Evolutionary conservation across 2,888 invertebrate genomes (phyloP).

Genomic region (Prosapia bicincta): DNA sequence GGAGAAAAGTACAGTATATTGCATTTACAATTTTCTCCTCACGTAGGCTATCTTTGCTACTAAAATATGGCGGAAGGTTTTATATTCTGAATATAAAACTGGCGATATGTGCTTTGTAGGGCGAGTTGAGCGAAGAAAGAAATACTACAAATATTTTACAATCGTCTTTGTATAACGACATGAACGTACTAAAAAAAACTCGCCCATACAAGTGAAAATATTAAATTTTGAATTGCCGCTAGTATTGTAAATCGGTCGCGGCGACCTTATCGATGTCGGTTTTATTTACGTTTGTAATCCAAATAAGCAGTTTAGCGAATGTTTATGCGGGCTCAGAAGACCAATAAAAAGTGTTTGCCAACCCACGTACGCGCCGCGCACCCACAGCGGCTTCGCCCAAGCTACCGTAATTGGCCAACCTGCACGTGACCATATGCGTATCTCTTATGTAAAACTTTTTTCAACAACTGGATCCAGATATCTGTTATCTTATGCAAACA

Average conservation of each 20-base stretch:
- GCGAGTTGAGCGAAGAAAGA: no score
- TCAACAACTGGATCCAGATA: not conserved
- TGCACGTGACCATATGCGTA: not conserved
- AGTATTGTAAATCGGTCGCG: not conserved
- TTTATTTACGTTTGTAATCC: not conserved
- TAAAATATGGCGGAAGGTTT: no score
- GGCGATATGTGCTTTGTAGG: no score
- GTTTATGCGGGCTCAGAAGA: not conserved
- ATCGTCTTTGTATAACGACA: no score
- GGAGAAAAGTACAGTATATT: no score
- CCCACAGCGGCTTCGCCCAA: not conserved
- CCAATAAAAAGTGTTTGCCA: not conserved
- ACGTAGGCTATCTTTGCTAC: no score
- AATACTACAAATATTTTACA: no score
- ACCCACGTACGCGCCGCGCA: not conserved
- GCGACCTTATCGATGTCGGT: not conserved
- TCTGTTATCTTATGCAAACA: not conserved
- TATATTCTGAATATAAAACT: no score
- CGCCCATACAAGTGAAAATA: not conserved
- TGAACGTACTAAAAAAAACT: no score
- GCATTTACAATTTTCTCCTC: no score
- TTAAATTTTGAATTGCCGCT: not conserved
- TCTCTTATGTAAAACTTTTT: not conserved
- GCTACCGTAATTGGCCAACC: not conserved
- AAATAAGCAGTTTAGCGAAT: not conserved